Evolutionary conservation across 2,797 vertebrate species (phyloP).

Genomic region (Poeciliopsis gracilis): DNA sequence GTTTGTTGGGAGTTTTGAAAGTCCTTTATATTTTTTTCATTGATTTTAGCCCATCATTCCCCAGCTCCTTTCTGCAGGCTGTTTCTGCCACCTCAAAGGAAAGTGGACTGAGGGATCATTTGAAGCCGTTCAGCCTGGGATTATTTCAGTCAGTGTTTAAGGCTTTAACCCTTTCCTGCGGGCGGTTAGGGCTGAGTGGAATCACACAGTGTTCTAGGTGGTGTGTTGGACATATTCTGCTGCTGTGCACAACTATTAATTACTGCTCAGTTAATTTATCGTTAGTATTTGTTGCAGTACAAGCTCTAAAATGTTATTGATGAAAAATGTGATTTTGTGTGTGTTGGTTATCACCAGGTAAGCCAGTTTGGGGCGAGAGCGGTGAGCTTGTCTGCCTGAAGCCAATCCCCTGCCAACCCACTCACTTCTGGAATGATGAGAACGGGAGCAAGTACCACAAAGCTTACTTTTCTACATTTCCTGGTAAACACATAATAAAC

Average conservation of each 20-base stretch:
- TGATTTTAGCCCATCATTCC: constrained; percentile 57
- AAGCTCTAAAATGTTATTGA: constrained; percentile 9
- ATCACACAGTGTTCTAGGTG: constrained; percentile 33
- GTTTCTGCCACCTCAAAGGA: constrained; percentile 56
- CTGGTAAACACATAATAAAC: constrained; percentile 76
- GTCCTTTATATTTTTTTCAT: constrained; percentile 44
- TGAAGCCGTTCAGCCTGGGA: constrained; percentile 58
- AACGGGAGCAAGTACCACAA: constrained; percentile 93
- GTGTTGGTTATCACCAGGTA: constrained; percentile 78
- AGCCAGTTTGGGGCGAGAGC: constrained; percentile 92
- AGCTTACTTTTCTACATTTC: constrained; percentile 93
- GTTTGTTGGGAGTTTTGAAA: constrained; percentile 46
- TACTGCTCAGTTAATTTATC: constrained; percentile 11
- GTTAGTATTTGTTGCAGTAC: constrained; percentile 16
- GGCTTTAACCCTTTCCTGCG: constrained; percentile 49
- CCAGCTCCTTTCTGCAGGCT: constrained; percentile 45
- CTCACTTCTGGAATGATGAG: constrained; percentile 97
- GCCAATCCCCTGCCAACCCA: constrained; percentile 94
- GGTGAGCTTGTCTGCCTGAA: constrained; percentile 95
- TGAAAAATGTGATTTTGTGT: constrained; percentile 20
- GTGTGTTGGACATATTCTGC: constrained; percentile 17
- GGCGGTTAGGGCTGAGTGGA: constrained; percentile 46
- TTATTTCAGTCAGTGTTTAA: constrained; percentile 63
- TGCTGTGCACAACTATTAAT: constrained; percentile 6
- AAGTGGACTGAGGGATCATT: constrained; percentile 62